Percentiles rank a stretch among this genome's conserved stretches.
These are phyloP conservation scores for Ptychadena robeensis DNA, from an alignment of 2,797 vertebrate genomes.

Conservation along the genomic window DNA sequence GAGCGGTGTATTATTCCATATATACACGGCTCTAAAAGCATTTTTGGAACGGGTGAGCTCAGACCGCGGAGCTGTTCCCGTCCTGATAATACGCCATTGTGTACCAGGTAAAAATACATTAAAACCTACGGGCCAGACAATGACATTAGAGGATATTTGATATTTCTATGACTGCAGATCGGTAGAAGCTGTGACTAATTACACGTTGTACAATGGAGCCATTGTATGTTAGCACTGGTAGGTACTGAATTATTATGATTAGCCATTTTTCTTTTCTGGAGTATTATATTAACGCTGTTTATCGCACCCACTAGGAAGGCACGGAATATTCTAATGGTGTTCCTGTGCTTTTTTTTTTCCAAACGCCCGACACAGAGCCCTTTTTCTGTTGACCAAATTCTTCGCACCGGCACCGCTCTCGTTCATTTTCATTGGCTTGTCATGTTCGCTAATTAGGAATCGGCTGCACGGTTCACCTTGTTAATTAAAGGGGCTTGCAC, in stretches of 20 bases:
- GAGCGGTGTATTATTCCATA: slow-evolving; percentile 8
- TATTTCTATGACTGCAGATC: background rate
- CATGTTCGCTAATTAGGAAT: slow-evolving; percentile 99
- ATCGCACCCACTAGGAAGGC: slow-evolving; percentile 55
- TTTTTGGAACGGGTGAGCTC: slow-evolving; percentile 20
- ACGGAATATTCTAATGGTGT: slow-evolving; percentile 47
- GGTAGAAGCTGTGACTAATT: background rate
- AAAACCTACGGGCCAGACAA: background rate
- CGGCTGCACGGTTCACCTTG: slow-evolving; percentile 99
- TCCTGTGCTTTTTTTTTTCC: background rate
- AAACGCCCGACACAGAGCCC: slow-evolving; percentile 50
- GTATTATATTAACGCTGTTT: slow-evolving; percentile 63
- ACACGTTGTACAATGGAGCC: slow-evolving; percentile 30
- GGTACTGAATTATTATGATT: slow-evolving; percentile 24
- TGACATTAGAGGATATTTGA: background rate
- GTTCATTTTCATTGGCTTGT: slow-evolving; percentile 95
- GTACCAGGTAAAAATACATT: slow-evolving; percentile 24
- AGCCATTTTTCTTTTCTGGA: background rate
- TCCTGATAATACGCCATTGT: slow-evolving; percentile 5
- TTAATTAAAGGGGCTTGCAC: slow-evolving; percentile 99
- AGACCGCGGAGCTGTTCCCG: background rate
- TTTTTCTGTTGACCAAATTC: slow-evolving; percentile 75
- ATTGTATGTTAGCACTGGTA: background rate
- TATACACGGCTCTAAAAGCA: slow-evolving; percentile 35
- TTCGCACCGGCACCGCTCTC: slow-evolving; percentile 72